Conservation (phyloP, 53 echinoderm and acorn worm species). For the Mesocentrotus franciscanus region DNA sequence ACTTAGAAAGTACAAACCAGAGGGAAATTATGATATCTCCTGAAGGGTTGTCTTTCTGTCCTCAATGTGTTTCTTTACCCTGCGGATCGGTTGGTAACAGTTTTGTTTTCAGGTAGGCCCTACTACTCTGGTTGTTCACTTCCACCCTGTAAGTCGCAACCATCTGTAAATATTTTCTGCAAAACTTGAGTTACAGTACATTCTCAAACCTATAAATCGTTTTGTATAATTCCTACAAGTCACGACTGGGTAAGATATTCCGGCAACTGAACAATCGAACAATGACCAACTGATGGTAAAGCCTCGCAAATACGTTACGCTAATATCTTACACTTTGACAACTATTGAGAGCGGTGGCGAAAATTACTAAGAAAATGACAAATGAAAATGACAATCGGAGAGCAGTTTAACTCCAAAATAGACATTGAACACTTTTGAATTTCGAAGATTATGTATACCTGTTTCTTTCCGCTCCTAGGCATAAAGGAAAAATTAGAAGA, state of each 20-base stretch:
- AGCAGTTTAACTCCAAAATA: too few species aligned
- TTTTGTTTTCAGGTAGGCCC: not conserved
- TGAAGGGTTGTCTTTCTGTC: not conserved
- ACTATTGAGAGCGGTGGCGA: too few species aligned
- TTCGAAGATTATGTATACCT: too few species aligned
- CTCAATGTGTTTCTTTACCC: not conserved
- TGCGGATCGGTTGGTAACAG: not conserved
- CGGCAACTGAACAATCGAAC: not conserved
- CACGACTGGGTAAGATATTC: not conserved
- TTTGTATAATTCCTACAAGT: not conserved
- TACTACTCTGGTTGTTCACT: not conserved
- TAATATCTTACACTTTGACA: too few species aligned
- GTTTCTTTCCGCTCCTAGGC: too few species aligned
- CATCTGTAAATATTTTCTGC: not conserved
- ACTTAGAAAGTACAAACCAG: not conserved
- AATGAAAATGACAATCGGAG: too few species aligned
- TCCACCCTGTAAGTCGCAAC: not conserved
- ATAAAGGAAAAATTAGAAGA: too few species aligned
- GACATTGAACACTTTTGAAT: too few species aligned
- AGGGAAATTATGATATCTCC: not conserved
- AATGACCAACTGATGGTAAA: too few species aligned
- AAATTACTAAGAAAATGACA: too few species aligned
- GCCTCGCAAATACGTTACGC: too few species aligned
- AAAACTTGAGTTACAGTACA: not conserved
- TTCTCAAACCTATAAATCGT: not conserved